Conservation (phyloP, 2,888 invertebrate genomes). For the Pollenia labialis region DNA sequence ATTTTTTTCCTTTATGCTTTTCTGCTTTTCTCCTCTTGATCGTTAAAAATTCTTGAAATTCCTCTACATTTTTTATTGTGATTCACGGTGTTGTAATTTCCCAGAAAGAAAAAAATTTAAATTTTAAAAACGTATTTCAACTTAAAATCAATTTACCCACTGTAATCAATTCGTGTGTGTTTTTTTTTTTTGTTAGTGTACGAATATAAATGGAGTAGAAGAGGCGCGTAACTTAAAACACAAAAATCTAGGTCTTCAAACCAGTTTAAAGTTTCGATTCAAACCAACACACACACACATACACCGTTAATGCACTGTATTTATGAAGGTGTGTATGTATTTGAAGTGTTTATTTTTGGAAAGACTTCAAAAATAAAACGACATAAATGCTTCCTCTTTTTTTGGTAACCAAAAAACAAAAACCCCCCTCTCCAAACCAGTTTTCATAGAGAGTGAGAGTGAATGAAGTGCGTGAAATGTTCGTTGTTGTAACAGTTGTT, state of each 20-base stretch:
- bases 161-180: slow-evolving; percentile 34
- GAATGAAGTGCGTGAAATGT: slow-evolving; percentile 59
- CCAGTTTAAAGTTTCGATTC: slow-evolving; percentile 66
- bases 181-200: slow-evolving; percentile 8
- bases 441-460: slow-evolving; percentile 68
- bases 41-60: background rate
- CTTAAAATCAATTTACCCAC: slow-evolving; percentile 49
- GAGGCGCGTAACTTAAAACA: slow-evolving; percentile 71
- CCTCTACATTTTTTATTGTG: background rate
- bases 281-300: slow-evolving; percentile 8
- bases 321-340: background rate
- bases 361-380: slow-evolving; percentile 7
- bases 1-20: too few species aligned
- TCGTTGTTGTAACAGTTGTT: slow-evolving; percentile 25
- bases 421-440: slow-evolving; percentile 57
- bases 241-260: slow-evolving; percentile 65
- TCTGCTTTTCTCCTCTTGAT: too few species aligned
- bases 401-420: background rate
- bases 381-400: slow-evolving; percentile 60
- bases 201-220: slow-evolving; percentile 67
- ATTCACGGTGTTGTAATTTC: slow-evolving; percentile 15
- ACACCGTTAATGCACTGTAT: background rate
- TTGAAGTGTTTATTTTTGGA: slow-evolving; percentile 46
- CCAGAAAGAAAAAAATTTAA: background rate
- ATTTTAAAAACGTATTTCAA: background rate